Evolutionary conservation across 2,888 invertebrate genomes (phyloP).

Genomic region (Rhaphigaster nebulosa): DNA sequence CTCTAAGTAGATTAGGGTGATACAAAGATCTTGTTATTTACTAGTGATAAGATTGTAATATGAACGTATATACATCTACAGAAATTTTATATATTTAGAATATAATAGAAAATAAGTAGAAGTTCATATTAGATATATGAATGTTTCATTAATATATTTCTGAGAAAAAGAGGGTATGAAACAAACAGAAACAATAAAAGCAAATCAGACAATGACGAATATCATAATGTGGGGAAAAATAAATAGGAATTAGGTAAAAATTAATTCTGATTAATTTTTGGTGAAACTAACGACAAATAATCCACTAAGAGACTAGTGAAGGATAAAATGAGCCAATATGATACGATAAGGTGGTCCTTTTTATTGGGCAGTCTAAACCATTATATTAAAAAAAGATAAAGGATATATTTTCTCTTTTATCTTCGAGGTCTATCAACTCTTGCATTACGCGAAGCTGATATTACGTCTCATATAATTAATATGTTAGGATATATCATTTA

Average conservation of each 20-base stretch:
- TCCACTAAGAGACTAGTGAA: not conserved
- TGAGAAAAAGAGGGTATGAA: too few species aligned
- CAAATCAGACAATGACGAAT: not conserved
- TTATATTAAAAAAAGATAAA: not conserved
- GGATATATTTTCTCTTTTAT: not conserved
- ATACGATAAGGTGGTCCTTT: not conserved
- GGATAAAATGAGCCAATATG: not conserved
- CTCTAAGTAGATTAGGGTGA: too few species aligned
- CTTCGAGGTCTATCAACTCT: not conserved
- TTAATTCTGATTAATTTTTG: not conserved
- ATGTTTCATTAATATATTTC: too few species aligned
- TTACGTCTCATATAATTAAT: not conserved
- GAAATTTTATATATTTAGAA: too few species aligned
- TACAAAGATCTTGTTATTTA: too few species aligned
- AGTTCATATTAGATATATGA: too few species aligned
- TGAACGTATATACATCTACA: too few species aligned
- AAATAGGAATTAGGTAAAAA: not conserved
- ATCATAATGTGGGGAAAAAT: not conserved
- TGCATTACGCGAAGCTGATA: not conserved
- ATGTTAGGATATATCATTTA: not conserved
- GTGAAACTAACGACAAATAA: not conserved
- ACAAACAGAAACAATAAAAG: not conserved
- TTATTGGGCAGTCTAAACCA: not conserved
- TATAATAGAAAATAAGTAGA: too few species aligned
- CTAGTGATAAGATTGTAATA: too few species aligned